Conservation (phyloP, 2,888 invertebrate species). For the Miltochrista miniata region DNA sequence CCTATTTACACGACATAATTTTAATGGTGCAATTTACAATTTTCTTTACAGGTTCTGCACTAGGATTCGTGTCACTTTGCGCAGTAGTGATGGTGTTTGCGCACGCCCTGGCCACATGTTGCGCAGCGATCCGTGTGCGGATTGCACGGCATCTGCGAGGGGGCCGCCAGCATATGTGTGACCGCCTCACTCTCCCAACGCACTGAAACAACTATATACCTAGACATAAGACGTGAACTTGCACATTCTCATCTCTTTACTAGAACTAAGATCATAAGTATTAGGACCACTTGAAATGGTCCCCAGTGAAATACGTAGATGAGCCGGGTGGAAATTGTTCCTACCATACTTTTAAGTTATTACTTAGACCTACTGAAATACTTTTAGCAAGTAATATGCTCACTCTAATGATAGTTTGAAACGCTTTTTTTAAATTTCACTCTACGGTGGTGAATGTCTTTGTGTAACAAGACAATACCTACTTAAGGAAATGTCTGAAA, state of each 20-base stretch:
- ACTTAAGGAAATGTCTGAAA: too few relatives aligned
- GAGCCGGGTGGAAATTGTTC: background rate
- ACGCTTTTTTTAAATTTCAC: too few relatives aligned
- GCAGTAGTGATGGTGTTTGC: conserved; percentile 69
- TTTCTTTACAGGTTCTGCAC: conserved; percentile 56
- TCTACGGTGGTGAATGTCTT: too few relatives aligned
- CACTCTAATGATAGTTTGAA: too few relatives aligned
- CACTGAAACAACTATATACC: conserved; percentile 55
- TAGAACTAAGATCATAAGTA: background rate
- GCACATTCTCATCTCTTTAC: background rate
- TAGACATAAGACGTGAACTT: conserved; percentile 12
- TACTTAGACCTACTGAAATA: background rate
- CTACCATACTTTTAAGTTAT: background rate
- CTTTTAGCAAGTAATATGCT: too few relatives aligned
- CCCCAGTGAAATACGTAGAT: background rate
- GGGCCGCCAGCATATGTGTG: conserved; percentile 38
- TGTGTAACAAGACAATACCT: too few relatives aligned
- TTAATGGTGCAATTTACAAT: background rate
- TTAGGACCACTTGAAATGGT: background rate
- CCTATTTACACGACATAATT: too few relatives aligned
- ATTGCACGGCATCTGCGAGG: conserved; percentile 48
- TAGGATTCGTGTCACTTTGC: conserved; percentile 73
- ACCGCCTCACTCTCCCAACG: conserved; percentile 61
- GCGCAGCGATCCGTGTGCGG: conserved; percentile 51
- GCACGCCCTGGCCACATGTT: conserved; percentile 63